phyloP scores from a whole-genome alignment of 1,140 invertebrate genomes.

The Lepidurus arcticus region DNA sequence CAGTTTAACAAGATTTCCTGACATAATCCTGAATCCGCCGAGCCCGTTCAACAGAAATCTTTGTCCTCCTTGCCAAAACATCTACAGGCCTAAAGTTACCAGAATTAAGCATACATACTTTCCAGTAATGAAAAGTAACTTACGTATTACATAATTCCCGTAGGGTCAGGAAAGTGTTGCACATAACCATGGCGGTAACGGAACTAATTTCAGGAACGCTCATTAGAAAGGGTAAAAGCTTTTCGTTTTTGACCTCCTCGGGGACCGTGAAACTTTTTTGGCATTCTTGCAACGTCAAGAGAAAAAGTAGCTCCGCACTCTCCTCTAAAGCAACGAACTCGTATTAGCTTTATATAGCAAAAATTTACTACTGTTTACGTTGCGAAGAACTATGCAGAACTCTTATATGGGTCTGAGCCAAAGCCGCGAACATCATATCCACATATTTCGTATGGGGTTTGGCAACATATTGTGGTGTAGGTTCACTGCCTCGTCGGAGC shows the following conservation, averaged over 20 bases:
- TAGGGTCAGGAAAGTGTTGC: neutral
- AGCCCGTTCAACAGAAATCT: neutral
- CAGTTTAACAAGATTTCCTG: neutral
- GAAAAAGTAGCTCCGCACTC: slow-evolving; percentile 20
- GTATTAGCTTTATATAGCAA: neutral
- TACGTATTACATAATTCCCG: neutral
- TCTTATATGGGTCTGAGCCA: slow-evolving; percentile 31
- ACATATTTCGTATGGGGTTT: slow-evolving; percentile 29
- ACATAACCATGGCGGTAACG: neutral
- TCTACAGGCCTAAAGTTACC: neutral
- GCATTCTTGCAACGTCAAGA: slow-evolving; percentile 27
- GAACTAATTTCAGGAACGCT: neutral
- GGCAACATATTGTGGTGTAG: slow-evolving; percentile 1
- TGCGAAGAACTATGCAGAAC: slow-evolving; percentile 29
- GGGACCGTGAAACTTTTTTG: slow-evolving; percentile 27
- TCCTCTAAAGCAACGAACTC: slow-evolving; percentile 4
- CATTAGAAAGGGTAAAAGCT: neutral
- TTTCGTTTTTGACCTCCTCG: neutral
- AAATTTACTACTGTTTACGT: slow-evolving; percentile 24
- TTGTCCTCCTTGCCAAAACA: neutral
- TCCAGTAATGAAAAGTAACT: neutral
- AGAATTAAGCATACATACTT: neutral
- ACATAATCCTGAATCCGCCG: neutral
- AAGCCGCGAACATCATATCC: slow-evolving; percentile 28
- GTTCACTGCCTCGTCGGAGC: neutral